phyloP scores from a whole-genome alignment of 2,888 invertebrate species.

The Hydrotaea diabolus region DNA sequence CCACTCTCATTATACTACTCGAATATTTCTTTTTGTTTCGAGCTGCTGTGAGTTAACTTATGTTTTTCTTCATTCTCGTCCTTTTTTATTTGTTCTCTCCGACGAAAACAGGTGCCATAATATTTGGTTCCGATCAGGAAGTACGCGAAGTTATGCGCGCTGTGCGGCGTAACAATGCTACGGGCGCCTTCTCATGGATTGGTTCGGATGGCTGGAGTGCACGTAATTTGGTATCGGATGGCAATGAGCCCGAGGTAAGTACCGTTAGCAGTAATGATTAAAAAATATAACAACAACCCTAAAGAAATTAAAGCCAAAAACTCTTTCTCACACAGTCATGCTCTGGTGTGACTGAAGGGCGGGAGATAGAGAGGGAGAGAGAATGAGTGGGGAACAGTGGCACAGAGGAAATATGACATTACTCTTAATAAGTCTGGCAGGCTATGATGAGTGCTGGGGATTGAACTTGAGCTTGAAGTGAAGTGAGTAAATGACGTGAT shows the following conservation, averaged over 20 bases:
- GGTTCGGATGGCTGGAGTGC: slow-evolving; percentile 99
- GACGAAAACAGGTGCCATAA: slow-evolving; percentile 89
- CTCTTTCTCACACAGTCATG: too few relatives aligned
- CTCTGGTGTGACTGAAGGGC: neutral
- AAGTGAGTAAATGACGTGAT: neutral
- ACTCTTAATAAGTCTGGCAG: neutral
- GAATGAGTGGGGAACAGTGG: too few relatives aligned
- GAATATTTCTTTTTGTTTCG: slow-evolving; percentile 1
- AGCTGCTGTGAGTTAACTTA: neutral
- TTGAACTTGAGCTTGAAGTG: neutral
- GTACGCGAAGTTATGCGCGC: slow-evolving; percentile 97
- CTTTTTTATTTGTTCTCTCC: neutral
- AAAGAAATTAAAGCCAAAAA: neutral
- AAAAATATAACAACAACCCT: neutral
- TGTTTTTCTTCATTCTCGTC: neutral
- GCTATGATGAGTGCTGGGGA: too few relatives aligned
- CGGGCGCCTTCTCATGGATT: slow-evolving; percentile 96
- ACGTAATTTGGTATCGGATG: slow-evolving; percentile 90
- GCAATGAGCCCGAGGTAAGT: slow-evolving; percentile 90
- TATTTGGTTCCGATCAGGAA: slow-evolving; percentile 98
- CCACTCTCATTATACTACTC: neutral
- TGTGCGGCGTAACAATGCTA: slow-evolving; percentile 91
- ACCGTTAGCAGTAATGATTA: slow-evolving; percentile 9
- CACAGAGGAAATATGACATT: slow-evolving; percentile 5
- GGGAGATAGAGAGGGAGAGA: neutral